Conservation (phyloP, 2,113 vertebrate species). For the Sus scrofa region T2T-Sscrofa CM000822.6:80401501-80402000, state of each 20-base stretch:
- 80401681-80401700: neutral
- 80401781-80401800: neutral
- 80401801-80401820: neutral
- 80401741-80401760: neutral
- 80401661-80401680: neutral
- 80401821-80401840: neutral
- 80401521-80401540: neutral
- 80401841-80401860: neutral
- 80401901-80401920: neutral
- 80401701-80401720: neutral
- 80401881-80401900: neutral
- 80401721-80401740: neutral
- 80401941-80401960: neutral
- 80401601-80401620: neutral
- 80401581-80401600: neutral
- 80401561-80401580: neutral
- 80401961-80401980: fast-evolving
- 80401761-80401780: neutral
- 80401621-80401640: neutral
- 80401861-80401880: neutral
- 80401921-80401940: neutral
- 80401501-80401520: neutral
- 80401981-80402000: fast-evolving
- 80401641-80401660: neutral
- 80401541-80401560: neutral